phyloP scores from a whole-genome alignment of 2,797 vertebrate species.

The Pipistrellus nathusii region DNA sequence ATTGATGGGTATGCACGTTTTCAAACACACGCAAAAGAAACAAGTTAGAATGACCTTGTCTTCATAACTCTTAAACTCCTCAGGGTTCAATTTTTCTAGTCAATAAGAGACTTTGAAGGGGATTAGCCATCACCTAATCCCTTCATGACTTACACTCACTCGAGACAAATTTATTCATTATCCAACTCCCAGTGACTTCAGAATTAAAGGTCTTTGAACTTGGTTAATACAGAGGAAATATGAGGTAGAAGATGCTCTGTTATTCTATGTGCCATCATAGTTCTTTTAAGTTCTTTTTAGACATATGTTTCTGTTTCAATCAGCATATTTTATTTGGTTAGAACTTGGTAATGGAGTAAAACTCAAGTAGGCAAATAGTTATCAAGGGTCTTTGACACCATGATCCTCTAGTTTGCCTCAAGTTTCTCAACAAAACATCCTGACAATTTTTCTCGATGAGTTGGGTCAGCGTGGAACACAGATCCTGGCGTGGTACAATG shows the following conservation, averaged over 20 bases:
- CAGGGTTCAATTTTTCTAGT: neutral
- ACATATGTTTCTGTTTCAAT: neutral
- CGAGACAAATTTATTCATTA: slow-evolving; percentile 1
- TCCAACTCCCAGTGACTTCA: slow-evolving; percentile 7
- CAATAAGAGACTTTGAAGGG: neutral
- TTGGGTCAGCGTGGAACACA: too few relatives aligned
- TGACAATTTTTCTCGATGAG: neutral
- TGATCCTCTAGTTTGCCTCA: neutral
- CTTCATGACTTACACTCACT: neutral
- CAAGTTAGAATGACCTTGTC: neutral
- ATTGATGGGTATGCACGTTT: neutral
- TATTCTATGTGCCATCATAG: neutral
- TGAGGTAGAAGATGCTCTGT: neutral
- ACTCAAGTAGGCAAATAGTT: neutral
- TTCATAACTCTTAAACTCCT: neutral
- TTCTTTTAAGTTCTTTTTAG: slow-evolving; percentile 29
- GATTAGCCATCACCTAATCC: neutral
- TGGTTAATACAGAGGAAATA: neutral
- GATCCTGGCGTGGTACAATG: neutral
- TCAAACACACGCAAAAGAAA: slow-evolving; percentile 17
- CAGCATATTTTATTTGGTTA: slow-evolving; percentile 25
- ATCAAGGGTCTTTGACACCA: neutral
- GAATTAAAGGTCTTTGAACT: neutral
- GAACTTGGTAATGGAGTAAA: neutral
- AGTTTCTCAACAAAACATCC: neutral